Evolutionary conservation across 2,797 vertebrate species (phyloP), one percentile per base, ranked within the genome.

Genomic region (Podargus strigoides): DNA sequence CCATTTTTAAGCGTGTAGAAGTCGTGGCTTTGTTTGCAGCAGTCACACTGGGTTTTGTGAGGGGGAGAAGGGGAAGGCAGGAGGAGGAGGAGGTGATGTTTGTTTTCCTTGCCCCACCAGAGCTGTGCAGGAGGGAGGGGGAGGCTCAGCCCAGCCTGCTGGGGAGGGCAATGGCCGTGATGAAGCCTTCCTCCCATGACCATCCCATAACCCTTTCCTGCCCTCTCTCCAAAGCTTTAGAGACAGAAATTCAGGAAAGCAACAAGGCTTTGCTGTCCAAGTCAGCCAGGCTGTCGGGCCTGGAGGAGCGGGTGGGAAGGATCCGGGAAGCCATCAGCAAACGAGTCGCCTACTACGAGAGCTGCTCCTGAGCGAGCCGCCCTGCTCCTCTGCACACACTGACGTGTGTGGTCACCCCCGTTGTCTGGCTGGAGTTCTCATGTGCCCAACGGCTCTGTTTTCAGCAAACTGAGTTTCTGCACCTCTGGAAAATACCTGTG

Each of bases 141-240:
- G 34, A 30, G 46, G n/a, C 76, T 89, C 68, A 74, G 53, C 28
- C 18, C 74, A 32, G 2, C 37, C 42, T 20, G 16, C 39, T 30
- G 75, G 32, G 52, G 46, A 56, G 20, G 4, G 14, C 12, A 14
- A 16, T 17, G 58, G 46, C 44, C 5, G 4, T 1, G 14, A 27
- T 17, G 14, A n/a, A n/a, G n/a, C 50, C 21, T 28, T 64, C 46
- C 36, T 77, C 22, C 10, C 6, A 23, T 27, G n/a, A n/a, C n/a
- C 68, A n/a, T 21, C 39, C 2, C 1, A 0, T 70, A 47, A 84
- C 39, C 30, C 9, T 77, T 32, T 70, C 78, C 34, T 91, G 53
- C 39, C 34, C 49, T 92, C 52, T 93, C 50, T 91, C 69, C 77
- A 75, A 95, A 99, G 99, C 98, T 95, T 98, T 99, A 88, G 98